Evolutionary conservation across 2,797 vertebrate genomes (phyloP).

Genomic region (Alauda arvensis): DNA sequence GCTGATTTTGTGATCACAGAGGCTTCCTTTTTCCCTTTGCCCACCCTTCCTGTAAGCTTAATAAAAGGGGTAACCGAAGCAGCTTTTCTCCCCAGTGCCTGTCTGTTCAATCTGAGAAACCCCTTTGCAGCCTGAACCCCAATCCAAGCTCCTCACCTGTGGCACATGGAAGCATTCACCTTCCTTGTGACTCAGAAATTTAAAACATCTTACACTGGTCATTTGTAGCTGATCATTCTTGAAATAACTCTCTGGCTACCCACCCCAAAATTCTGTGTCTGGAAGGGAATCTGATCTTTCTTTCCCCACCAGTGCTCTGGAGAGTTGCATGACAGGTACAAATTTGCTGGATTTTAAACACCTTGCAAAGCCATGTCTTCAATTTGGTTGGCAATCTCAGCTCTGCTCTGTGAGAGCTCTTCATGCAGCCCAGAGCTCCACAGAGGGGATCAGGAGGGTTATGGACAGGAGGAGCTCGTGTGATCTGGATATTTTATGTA

Average conservation of each 20-base stretch:
- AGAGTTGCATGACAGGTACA: neutral
- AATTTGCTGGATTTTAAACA: constrained; percentile 20
- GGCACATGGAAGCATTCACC: neutral
- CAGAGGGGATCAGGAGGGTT: neutral
- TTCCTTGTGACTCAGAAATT: neutral
- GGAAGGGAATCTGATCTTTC: neutral
- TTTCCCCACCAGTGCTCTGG: neutral
- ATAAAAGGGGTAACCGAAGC: neutral
- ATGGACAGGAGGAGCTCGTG: neutral
- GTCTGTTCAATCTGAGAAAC: neutral
- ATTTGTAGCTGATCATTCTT: neutral
- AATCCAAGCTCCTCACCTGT: neutral
- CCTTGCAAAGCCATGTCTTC: constrained; percentile 1
- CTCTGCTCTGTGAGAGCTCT: neutral
- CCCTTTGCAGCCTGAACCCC: neutral
- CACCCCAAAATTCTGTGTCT: neutral
- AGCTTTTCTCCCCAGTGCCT: neutral
- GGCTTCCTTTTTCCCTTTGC: neutral
- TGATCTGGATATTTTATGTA: constrained; percentile 4
- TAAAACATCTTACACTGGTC: neutral
- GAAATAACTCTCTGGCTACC: neutral
- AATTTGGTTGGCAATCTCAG: neutral
- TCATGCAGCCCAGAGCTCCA: neutral
- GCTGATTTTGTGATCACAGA: neutral
- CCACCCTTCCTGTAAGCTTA: neutral